Conservation (phyloP, 1,140 invertebrate genomes). For the Drosophila chauvacae region DNA sequence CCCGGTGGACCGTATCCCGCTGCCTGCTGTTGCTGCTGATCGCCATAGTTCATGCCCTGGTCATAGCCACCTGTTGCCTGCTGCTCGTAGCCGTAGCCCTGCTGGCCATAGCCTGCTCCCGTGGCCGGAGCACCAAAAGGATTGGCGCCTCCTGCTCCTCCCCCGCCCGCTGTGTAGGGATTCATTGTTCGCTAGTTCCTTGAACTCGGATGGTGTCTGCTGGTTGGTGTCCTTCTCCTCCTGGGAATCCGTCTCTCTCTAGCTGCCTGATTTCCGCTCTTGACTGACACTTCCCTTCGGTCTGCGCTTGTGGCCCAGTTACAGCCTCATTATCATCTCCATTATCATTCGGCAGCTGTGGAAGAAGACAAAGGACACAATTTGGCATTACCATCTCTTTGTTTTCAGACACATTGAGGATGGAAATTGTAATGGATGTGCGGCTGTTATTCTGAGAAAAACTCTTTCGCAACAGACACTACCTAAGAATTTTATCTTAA, state of each 20-base stretch:
- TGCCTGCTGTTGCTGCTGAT: conserved; percentile 47
- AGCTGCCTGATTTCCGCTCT: conserved; percentile 17
- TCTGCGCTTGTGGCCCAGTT: conserved; percentile 42
- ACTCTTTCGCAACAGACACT: neutral
- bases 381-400: conserved; percentile 24
- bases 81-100: conserved; percentile 67
- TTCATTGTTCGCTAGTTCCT: conserved; percentile 62
- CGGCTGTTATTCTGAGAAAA: neutral
- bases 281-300: conserved; percentile 42
- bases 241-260: conserved; percentile 14
- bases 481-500: neutral
- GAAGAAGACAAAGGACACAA: conserved; percentile 31
- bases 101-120: conserved; percentile 53
- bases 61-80: conserved; percentile 66
- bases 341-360: conserved; percentile 53
- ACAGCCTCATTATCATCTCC: conserved; percentile 48
- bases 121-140: conserved; percentile 70
- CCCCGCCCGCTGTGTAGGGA: conserved; percentile 65
- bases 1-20: conserved; percentile 63
- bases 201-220: conserved; percentile 34
- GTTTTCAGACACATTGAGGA: conserved; percentile 5
- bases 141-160: conserved; percentile 59
- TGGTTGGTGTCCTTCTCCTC: neutral
- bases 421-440: neutral
- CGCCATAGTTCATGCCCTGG: conserved; percentile 46